A percentile compares a stretch with the other conserved stretches of the same genome.
These are phyloP conservation scores for Mastacembelus armatus DNA, from an alignment of 2,797 vertebrate species.

Conservation along the genomic window DNA sequence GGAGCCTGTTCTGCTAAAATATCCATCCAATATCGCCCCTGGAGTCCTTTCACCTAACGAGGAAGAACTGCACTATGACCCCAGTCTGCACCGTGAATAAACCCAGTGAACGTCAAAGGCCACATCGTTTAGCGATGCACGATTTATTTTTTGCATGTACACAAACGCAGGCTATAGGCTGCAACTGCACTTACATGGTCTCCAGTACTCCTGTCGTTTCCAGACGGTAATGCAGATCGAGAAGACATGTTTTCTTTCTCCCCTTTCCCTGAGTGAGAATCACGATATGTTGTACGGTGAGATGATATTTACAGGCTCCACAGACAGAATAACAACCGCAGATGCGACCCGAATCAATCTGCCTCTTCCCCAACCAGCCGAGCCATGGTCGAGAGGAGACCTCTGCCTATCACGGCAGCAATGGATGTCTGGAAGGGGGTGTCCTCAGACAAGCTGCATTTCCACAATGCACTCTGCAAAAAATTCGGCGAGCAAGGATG, in stretches of 20 bases:
- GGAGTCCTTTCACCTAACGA: conserved; percentile 21
- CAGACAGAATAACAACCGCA: conserved; percentile 70
- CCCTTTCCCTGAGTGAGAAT: conserved; percentile 78
- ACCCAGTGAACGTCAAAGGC: conserved; percentile 33
- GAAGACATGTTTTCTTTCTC: conserved; percentile 84
- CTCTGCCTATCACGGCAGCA: conserved; percentile 84
- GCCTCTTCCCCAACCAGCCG: conserved; percentile 74
- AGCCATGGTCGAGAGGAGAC: conserved; percentile 77
- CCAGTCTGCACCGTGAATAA: conserved; percentile 39
- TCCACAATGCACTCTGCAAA: conserved; percentile 63
- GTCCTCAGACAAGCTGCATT: conserved; percentile 82
- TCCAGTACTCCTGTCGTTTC: conserved; percentile 89
- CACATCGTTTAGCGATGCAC: conserved; percentile 39
- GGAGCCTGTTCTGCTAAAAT: conserved; percentile 56
- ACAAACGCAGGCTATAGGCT: conserved; percentile 47
- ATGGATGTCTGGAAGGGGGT: conserved; percentile 68
- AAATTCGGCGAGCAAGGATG: conserved; percentile 45
- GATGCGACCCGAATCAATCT: conserved; percentile 77
- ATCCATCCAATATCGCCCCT: conserved; percentile 45
- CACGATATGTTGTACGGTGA: conserved; percentile 62
- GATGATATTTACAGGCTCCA: conserved; percentile 61
- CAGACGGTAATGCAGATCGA: conserved; percentile 90
- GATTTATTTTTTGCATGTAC: conserved; percentile 48
- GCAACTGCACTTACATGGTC: conserved; percentile 87
- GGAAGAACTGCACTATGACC: conserved; percentile 26